Evolutionary conservation across 2,113 vertebrate genomes (phyloP), one percentile per base, ranked within the genome.

Genomic region (Parus major): DNA sequence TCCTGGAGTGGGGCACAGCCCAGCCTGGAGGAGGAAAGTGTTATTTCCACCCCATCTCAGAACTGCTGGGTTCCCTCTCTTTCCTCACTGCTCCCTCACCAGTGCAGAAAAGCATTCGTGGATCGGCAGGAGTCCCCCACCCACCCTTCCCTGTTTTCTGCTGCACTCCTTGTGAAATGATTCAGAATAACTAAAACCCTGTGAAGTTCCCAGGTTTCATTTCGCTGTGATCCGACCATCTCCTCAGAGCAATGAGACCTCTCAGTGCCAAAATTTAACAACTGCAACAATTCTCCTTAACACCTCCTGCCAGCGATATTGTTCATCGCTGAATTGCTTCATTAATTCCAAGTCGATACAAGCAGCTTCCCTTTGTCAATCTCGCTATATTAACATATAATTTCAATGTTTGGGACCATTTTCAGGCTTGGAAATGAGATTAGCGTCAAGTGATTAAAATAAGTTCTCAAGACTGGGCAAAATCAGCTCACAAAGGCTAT

Each of bases 311-410:
- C 96, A 96, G 76, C 39, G 4, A 90, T 88, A 96, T 96, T 97
- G 96, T 97, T 93, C 96, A 83, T 66, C 6, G 25, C 79, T 95
- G 92, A 97, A 97, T 96, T 81, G 95, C 95, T 97, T 95, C 96
- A 95, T 97, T 97, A 97, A 96, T 96, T 97, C 95, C 90, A 60
- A 94, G 94, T 95, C 86, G 56, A 96, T 96, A 94, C 68, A 92
- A 97, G 82, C 92, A 81, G 92, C 79, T 95, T 95, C 90, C 76
- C 73, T 97, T 97, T 96, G 95, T 97, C 96, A 97, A 88, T 96
- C 96, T 92, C 29, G 8, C 71, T 83, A 77, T 88, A 97, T 97
- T 97, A 96, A 94, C 96, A 96, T 96, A 92, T 97, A 93, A 97
- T 96, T 97, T 95, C 92, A 95, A 95, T 93, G 96, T 95, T 95